Evolutionary conservation across 2,797 vertebrate species (phyloP), one percentile per base, ranked within the genome.

Genomic region (Holocentrus rufus): DNA sequence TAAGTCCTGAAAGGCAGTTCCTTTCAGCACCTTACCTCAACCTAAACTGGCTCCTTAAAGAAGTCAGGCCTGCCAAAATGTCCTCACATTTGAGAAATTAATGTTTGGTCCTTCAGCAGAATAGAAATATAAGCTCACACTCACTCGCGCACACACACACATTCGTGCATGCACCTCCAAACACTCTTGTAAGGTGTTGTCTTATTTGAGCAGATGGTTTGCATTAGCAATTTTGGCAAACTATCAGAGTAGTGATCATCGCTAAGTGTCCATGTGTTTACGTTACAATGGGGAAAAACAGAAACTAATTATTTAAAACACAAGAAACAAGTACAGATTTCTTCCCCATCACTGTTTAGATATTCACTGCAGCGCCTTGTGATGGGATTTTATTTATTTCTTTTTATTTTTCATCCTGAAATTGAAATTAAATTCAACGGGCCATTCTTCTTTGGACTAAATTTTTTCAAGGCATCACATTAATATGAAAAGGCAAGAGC

Each of bases 71-170:
- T 13, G 36, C 7, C 36, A 39, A 39, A 39, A 11, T 39, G 11
- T 39, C 36, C 9, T 13, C 9, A 39, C 1, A 1, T 11, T 11
- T 13, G 9, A 39, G 30, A 46, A 77, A 77, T 80, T 34, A 5
- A 8, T 34, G 25, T 27, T 80, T 71, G 74, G 61, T 78, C 47
- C 7, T 8, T 20, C 22, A 31, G 53, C 46, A 17, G 57, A 31
- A 65, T 4, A 7, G 64, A 71, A 31, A n/a, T 63, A 57, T 5
- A 58, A 54, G 52, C 31, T 46, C 22, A 31, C 18, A 20, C 3
- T 34, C 11, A 14, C 44, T 2, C 25, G 17, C 52, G 6, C 34
- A 27, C 30, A 25, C 13, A 63, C 14, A 56, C 39, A 42, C 8
- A 1, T 7, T n/a, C 4, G 8, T 4, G 1, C 47, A 1, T 20